Base-by-base conservation (phyloP, 2,888 invertebrate species). In the Drosophila mayaguana region DNA sequence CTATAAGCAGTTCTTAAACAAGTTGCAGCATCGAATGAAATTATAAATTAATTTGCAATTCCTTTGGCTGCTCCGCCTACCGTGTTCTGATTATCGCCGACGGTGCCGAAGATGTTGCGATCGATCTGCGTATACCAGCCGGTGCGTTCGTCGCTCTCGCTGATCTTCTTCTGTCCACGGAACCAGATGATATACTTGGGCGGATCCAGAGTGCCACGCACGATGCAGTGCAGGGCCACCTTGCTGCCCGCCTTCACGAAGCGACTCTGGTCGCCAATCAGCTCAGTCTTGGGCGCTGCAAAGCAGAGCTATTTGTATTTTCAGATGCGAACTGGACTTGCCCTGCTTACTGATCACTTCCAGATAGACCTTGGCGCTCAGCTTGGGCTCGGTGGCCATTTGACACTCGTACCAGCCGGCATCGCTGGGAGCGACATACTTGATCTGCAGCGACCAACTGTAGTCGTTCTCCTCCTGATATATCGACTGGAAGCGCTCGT, bases 111-210 rank as follows among this genome's bases (percentile, higher is more conserved):
- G 32, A 92, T 92, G 68, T 91, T 91, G 0, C 92, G 88, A 83
- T 92, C 92, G 48, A 93, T 80, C 78, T 93, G 91, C 34, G 92
- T 92, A 63, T 91, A 91, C 92, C 93, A 93, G 42, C 93, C 92
- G 20, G 87, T 83, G 57, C 86, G 89, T 55, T 92, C 92, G 51
- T 91, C 91, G 42, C 50, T 83, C 20, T 92, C 90, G 62, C 87
- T 88, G 11, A 93, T 90, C 80, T 93, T 93, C 50, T 89, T 91
- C 71, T 92, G 88, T 54, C 92, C 93, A 18, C 97, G 97, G 94
- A 97, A 98, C 98, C 98, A 98, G 94, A 98, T 97, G 90, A 98
- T 97, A 94, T 97, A 98, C 74, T 96, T 96, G 77, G 98, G 98
- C 89, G 97, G 96, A 93, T 97, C 97, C 75, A 98, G 94, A 78